These are phyloP conservation scores for Cnemophilus loriae DNA, from an alignment of 2,113 vertebrate species.

Conservation along the genomic window DNA sequence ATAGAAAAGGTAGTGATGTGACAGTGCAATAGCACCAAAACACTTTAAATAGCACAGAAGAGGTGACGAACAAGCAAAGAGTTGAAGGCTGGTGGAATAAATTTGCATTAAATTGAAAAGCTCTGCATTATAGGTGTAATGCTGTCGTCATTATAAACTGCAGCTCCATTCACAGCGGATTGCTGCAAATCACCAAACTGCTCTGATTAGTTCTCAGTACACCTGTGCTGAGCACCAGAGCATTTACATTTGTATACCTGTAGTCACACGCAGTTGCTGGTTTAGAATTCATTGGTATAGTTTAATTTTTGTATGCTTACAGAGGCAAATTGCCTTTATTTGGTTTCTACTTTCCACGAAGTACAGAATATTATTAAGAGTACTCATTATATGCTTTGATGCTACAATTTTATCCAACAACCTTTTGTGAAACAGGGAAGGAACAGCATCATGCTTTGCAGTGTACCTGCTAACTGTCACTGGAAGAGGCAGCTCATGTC, in stretches of 20 bases:
- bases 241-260: neutral
- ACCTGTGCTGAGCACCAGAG: neutral
- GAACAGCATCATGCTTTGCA: neutral
- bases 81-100: neutral
- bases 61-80: neutral
- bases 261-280: neutral
- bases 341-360: neutral
- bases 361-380: neutral
- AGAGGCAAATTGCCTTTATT: neutral
- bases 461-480: neutral
- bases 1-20: neutral
- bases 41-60: neutral
- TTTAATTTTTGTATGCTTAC: neutral
- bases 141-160: neutral
- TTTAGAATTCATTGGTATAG: neutral
- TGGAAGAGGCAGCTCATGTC: neutral
- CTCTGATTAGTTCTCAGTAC: neutral
- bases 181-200: neutral
- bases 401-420: neutral
- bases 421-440: neutral
- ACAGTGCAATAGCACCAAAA: neutral
- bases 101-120: neutral
- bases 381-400: neutral
- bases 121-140: neutral
- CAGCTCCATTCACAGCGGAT: neutral